Evolutionary conservation across 2,888 invertebrate genomes (phyloP).

Genomic region (Drosophila acutilabella): DNA sequence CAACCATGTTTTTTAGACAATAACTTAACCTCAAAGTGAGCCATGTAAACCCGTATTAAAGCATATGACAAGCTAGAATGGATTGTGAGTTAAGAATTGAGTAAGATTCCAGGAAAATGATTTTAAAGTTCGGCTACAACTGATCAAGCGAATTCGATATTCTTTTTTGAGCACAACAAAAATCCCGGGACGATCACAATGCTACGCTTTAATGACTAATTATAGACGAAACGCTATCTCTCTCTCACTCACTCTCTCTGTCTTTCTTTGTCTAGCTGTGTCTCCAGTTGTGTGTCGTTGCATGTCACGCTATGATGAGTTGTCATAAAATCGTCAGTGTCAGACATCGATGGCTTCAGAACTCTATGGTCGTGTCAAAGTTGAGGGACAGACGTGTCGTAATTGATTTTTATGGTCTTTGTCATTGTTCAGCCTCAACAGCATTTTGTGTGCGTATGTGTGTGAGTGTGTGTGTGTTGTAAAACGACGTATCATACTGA

Average conservation of each 20-base stretch:
- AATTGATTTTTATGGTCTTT: constrained; percentile 80
- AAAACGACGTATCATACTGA: constrained; percentile 33
- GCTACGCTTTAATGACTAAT: constrained; percentile 83
- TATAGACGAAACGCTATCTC: constrained; percentile 68
- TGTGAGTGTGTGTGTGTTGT: constrained; percentile 1
- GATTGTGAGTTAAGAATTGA: constrained; percentile 31
- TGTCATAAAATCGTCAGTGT: constrained; percentile 81
- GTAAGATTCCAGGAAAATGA: constrained; percentile 53
- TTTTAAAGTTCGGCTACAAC: constrained; percentile 44
- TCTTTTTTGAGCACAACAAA: constrained; percentile 31
- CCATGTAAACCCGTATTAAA: constrained; percentile 46
- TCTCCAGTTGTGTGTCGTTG: constrained; percentile 23
- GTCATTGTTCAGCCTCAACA: constrained; percentile 58
- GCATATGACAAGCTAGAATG: constrained; percentile 51
- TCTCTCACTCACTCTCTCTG: constrained; percentile 5
- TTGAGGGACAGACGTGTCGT: constrained; percentile 79
- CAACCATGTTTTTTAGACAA: constrained; percentile 34
- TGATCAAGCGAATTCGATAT: constrained; percentile 51
- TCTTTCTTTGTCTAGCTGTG: not conserved
- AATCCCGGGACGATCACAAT: constrained; percentile 65
- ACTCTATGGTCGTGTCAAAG: constrained; percentile 65
- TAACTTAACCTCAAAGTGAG: constrained; percentile 14
- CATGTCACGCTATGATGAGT: constrained; percentile 81
- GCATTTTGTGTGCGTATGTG: too few species aligned
- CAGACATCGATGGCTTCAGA: constrained; percentile 24